A percentile compares a stretch with the other conserved stretches of the same genome.
Conservation (phyloP, 2,797 vertebrate species). For the Anisognathus igniventris region DNA sequence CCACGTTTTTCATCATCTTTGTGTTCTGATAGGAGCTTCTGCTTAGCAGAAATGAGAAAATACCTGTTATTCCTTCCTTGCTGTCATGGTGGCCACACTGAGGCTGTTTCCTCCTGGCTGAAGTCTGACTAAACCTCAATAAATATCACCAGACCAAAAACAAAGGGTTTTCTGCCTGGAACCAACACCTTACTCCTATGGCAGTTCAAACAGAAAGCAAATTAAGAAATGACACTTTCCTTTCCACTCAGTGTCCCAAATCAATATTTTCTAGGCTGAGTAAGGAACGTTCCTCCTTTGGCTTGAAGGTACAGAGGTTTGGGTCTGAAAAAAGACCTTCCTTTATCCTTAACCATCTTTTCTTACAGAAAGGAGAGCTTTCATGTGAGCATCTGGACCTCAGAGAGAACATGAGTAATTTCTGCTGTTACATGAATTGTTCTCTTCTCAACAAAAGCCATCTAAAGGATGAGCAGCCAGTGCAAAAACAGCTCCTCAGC, state of each 20-base stretch:
- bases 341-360: background rate
- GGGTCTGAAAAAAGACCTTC: background rate
- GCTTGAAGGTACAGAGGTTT: background rate
- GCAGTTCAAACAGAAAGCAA: background rate
- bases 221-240: background rate
- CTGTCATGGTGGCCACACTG: background rate
- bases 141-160: background rate
- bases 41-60: conserved; percentile 27
- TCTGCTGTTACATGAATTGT: background rate
- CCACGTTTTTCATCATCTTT: conserved; percentile 31
- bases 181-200: background rate
- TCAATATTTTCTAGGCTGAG: background rate
- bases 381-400: background rate
- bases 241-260: conserved; percentile 4
- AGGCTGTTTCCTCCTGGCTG: background rate
- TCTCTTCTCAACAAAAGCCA: background rate
- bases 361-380: background rate
- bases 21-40: conserved; percentile 34
- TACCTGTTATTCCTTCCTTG: conserved; percentile 26
- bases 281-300: background rate
- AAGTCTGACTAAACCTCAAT: background rate
- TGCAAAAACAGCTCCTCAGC: background rate
- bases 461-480: background rate
- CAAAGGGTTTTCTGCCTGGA: conserved; percentile 11
- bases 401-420: background rate